Evolutionary conservation across 2,797 vertebrate species (phyloP).

Genomic region (Argentina silus): DNA sequence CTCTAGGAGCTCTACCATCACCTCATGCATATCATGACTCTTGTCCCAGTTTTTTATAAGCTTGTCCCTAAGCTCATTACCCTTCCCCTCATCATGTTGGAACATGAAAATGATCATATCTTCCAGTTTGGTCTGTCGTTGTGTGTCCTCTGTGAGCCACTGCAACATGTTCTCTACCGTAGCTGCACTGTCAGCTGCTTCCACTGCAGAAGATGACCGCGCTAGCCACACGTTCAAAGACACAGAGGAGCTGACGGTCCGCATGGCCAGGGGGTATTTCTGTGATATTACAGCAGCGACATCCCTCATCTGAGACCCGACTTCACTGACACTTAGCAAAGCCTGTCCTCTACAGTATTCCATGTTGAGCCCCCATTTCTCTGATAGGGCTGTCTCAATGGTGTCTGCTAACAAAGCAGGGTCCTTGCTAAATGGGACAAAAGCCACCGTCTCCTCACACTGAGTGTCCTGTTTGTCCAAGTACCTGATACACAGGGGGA

Average conservation of each 20-base stretch:
- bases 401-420: slow-evolving; percentile 61
- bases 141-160: slow-evolving; percentile 75
- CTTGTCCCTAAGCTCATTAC: slow-evolving; percentile 74
- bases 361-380: slow-evolving; percentile 84
- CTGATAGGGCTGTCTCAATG: slow-evolving; percentile 71
- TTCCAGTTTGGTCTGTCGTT: slow-evolving; percentile 74
- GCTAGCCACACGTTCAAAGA: slow-evolving; percentile 79
- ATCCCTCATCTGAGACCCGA: slow-evolving; percentile 72
- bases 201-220: slow-evolving; percentile 65
- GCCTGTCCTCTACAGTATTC: slow-evolving; percentile 79
- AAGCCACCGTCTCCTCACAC: slow-evolving; percentile 79
- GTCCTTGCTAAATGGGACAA: slow-evolving; percentile 74
- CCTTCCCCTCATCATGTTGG: slow-evolving; percentile 69
- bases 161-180: slow-evolving; percentile 68
- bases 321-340: slow-evolving; percentile 68
- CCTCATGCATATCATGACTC: slow-evolving; percentile 78
- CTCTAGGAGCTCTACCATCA: slow-evolving; percentile 73
- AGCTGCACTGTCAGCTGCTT: slow-evolving; percentile 57
- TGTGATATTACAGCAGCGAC: slow-evolving; percentile 68
- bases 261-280: slow-evolving; percentile 76
- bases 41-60: slow-evolving; percentile 77
- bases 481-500: slow-evolving; percentile 80
- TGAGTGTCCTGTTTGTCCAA: slow-evolving; percentile 76
- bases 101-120: slow-evolving; percentile 72
- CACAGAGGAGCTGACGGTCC: slow-evolving; percentile 72